Evolutionary conservation across 1,140 invertebrate genomes (phyloP).

Genomic region (silkworm (Bombyx mori)): ASM3026992v2 NC_085119.1:6782001-6782500

Average conservation of each 20-base stretch:
- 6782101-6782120: slow-evolving; percentile 46
- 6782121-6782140: slow-evolving; percentile 48
- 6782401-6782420: too few species aligned
- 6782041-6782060: slow-evolving; percentile 74
- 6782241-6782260: slow-evolving; percentile 76
- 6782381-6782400: too few species aligned
- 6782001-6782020: slow-evolving; percentile 76
- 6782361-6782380: too few species aligned
- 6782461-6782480: too few species aligned
- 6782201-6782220: slow-evolving; percentile 80
- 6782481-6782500: too few species aligned
- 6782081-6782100: slow-evolving; percentile 75
- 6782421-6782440: too few species aligned
- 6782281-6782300: too few species aligned
- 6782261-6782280: slow-evolving; percentile 75
- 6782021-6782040: slow-evolving; percentile 72
- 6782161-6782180: slow-evolving; percentile 76
- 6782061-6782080: slow-evolving; percentile 84
- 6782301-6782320: too few species aligned
- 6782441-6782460: too few species aligned
- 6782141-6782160: slow-evolving; percentile 60
- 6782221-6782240: slow-evolving; percentile 78
- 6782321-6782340: too few species aligned
- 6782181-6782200: slow-evolving; percentile 74
- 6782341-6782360: too few species aligned